These are phyloP conservation scores for Tipula lateralis DNA, from an alignment of 2,888 invertebrate genomes.

Conservation along the genomic window DNA sequence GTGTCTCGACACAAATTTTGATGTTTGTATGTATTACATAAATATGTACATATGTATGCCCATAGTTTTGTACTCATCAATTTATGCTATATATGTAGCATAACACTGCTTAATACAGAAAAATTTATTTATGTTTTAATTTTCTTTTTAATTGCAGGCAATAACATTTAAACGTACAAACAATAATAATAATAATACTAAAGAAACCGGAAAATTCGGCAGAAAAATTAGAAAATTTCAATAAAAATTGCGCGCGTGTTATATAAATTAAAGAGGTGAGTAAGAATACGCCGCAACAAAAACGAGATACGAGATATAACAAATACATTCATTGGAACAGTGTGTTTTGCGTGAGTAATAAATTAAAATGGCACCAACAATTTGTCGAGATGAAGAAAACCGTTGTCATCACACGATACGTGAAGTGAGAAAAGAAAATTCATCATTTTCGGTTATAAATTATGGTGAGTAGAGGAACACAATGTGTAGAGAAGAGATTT, in stretches of 20 bases:
- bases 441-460: slow-evolving; percentile 38
- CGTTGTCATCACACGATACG: slow-evolving; percentile 38
- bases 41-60: background rate
- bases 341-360: background rate
- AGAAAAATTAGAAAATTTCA: background rate
- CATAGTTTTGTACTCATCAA: background rate
- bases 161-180: background rate
- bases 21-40: background rate
- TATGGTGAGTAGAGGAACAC: slow-evolving; percentile 39
- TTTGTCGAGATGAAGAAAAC: slow-evolving; percentile 45
- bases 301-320: background rate
- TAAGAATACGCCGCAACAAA: background rate
- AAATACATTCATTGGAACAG: too few relatives aligned
- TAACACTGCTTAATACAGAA: too few relatives aligned
- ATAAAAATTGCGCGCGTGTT: background rate
- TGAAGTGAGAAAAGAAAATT: slow-evolving; percentile 35
- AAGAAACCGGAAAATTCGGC: background rate
- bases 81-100: background rate
- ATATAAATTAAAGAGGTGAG: background rate
- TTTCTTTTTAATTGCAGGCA: slow-evolving; percentile 25
- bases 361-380: slow-evolving; percentile 45
- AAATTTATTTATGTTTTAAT: background rate
- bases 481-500: background rate
- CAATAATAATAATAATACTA: background rate
- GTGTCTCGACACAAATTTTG: background rate